phyloP scores from a whole-genome alignment of 2,113 vertebrate genomes.

The Spilogale gracilis region DNA sequence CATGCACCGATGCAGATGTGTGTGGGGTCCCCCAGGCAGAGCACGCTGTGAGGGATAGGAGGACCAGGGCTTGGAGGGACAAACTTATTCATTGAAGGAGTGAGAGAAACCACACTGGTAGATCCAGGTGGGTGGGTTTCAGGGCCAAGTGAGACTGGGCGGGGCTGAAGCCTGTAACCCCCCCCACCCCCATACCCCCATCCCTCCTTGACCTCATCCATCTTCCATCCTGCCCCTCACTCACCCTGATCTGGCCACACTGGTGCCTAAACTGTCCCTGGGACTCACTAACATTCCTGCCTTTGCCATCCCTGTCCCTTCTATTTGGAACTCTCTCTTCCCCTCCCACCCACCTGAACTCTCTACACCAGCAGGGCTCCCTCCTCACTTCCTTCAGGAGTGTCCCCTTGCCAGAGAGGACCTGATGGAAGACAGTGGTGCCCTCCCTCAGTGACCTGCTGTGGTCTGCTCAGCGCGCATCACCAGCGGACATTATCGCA shows the following conservation, averaged over 20 bases:
- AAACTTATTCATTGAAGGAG: not conserved
- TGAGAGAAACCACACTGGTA: not conserved
- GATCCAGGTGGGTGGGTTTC: not conserved
- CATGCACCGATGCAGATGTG: not conserved
- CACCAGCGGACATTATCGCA: fast-evolving
- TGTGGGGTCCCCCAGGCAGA: not conserved
- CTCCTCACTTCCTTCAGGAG: not conserved
- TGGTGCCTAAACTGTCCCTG: not conserved
- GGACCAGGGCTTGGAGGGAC: not conserved
- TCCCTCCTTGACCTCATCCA: not conserved
- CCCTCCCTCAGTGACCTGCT: not conserved
- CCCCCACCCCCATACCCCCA: too few relatives aligned
- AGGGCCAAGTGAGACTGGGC: not conserved
- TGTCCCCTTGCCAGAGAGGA: not conserved
- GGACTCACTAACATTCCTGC: not conserved
- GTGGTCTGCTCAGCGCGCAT: not conserved
- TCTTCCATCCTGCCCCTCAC: not conserved
- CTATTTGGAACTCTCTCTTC: not conserved
- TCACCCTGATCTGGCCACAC: not conserved
- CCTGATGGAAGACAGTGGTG: fast-evolving
- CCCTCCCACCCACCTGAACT: too few relatives aligned
- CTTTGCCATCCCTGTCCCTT: not conserved
- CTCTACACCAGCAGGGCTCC: not conserved
- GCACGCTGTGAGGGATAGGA: fast-evolving
- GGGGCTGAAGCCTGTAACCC: not conserved